Conservation (phyloP, 2,797 vertebrate species). For the Acestrorhynchus altus region DNA sequence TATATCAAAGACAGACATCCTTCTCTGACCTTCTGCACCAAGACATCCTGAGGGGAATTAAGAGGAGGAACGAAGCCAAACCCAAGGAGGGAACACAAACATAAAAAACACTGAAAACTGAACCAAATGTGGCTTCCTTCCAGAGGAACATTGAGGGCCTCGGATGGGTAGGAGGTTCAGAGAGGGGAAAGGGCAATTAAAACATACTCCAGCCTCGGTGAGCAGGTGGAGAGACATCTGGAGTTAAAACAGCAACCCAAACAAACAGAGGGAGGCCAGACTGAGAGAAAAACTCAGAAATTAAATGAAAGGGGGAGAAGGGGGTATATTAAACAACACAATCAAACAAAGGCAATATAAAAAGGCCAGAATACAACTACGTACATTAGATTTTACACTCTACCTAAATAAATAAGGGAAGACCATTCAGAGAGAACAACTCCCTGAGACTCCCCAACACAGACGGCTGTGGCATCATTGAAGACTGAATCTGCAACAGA, state of each 20-base stretch:
- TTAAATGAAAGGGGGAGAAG: background rate
- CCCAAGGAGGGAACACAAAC: slow-evolving; percentile 9
- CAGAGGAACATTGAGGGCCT: slow-evolving; percentile 33
- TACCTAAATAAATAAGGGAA: background rate
- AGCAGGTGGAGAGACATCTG: slow-evolving; percentile 52
- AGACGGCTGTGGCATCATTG: too few species aligned
- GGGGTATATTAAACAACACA: slow-evolving; percentile 15
- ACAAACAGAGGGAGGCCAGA: slow-evolving; percentile 13
- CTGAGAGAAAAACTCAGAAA: background rate
- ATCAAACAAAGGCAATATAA: background rate
- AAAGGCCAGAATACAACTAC: background rate
- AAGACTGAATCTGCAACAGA: too few species aligned
- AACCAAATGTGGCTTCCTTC: slow-evolving; percentile 34
- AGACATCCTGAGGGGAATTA: background rate
- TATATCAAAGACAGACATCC: background rate
- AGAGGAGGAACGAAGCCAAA: slow-evolving; percentile 5
- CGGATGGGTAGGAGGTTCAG: background rate
- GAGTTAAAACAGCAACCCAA: slow-evolving; percentile 28
- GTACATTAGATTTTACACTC: background rate
- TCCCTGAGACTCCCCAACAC: too few species aligned
- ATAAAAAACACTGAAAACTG: slow-evolving; percentile 33
- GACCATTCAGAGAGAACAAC: too few species aligned
- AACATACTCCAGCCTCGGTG: slow-evolving; percentile 14
- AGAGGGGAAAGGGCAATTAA: background rate
- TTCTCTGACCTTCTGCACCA: slow-evolving; percentile 8